phyloP scores from a whole-genome alignment of 2,888 invertebrate species.

The Eretmocerus hayati region DNA sequence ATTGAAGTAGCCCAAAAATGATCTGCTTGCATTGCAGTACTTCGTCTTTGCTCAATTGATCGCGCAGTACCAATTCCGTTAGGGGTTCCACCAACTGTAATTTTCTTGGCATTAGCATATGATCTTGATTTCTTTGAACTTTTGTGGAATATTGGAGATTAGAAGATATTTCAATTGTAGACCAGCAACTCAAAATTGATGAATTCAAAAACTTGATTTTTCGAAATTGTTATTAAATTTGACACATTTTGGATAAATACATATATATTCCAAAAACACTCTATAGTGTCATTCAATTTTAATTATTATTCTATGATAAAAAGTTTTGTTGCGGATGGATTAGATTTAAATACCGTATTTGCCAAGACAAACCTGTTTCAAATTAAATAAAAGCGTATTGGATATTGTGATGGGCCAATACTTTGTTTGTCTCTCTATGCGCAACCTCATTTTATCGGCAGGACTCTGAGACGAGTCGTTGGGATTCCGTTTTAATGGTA shows the following conservation, averaged over 20 bases:
- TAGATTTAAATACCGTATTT: not conserved
- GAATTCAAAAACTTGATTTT: too few species aligned
- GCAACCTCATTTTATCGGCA: conserved; percentile 59
- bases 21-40: conserved; percentile 79
- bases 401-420: conserved; percentile 88
- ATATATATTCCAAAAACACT: too few species aligned
- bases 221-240: too few species aligned
- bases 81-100: conserved; percentile 72
- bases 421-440: conserved; percentile 71
- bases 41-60: conserved; percentile 77
- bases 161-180: too few species aligned
- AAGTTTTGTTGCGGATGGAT: too few species aligned
- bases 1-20: conserved; percentile 69
- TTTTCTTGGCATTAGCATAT: too few species aligned
- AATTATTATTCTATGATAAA: too few species aligned
- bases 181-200: too few species aligned
- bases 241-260: too few species aligned
- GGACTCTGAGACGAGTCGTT: conserved; percentile 49
- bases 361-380: conserved; percentile 63
- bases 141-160: too few species aligned
- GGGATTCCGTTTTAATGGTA: conserved; percentile 57
- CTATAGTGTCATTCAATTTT: too few species aligned
- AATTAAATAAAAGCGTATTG: conserved; percentile 79
- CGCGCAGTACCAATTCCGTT: conserved; percentile 71
- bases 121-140: too few species aligned